These are phyloP conservation scores for Agrochola lychnidis DNA, from an alignment of 2,888 invertebrate genomes.

Conservation along the genomic window DNA sequence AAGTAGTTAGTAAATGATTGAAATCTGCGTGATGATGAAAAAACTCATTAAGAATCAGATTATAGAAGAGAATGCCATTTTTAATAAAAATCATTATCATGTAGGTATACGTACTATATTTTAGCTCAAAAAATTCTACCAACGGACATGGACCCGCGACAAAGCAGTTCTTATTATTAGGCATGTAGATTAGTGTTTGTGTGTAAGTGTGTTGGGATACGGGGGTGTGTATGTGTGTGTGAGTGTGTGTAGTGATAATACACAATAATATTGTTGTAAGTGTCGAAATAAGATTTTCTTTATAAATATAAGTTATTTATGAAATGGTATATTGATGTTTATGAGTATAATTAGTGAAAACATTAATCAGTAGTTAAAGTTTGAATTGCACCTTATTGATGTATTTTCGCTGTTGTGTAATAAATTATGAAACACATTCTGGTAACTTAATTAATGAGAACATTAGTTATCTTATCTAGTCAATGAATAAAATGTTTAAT, in stretches of 20 bases:
- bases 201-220: background rate
- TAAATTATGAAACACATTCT: background rate
- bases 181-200: background rate
- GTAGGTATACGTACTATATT: no score
- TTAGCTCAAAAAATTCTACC: background rate
- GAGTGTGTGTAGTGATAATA: constrained; percentile 2
- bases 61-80: background rate
- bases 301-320: background rate
- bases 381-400: background rate
- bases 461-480: constrained; percentile 13
- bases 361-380: background rate
- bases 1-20: background rate
- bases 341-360: background rate
- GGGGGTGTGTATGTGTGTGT: background rate
- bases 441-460: background rate
- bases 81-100: background rate
- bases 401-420: constrained; percentile 10
- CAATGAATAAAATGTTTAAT: constrained; percentile 17
- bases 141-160: background rate
- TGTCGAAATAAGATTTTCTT: background rate
- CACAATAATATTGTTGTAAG: background rate
- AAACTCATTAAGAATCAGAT: background rate
- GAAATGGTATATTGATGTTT: background rate
- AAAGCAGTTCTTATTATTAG: background rate
- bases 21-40: background rate